phyloP scores from a whole-genome alignment of 1,140 invertebrate genomes.

The Diuraphis noxia region DNA sequence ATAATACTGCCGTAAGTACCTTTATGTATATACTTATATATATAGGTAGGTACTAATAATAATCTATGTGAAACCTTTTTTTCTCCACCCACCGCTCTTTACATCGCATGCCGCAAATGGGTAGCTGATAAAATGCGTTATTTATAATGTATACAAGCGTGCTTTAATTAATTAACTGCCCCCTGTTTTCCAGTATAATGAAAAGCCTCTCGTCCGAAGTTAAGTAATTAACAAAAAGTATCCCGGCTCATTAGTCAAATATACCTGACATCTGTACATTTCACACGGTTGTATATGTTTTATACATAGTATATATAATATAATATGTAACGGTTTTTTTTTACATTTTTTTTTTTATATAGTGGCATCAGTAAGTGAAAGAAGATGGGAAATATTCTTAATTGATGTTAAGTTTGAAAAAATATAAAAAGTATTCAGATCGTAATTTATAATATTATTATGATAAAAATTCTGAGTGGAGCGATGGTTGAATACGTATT shows the following conservation, averaged over 20 bases:
- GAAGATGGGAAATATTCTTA: not conserved
- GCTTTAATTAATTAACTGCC: conserved; percentile 50
- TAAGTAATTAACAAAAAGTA: conserved; percentile 52
- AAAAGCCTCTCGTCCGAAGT: conserved; percentile 49
- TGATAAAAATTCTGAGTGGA: not conserved
- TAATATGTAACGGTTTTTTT: not conserved
- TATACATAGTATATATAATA: not conserved
- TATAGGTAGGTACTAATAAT: conserved; percentile 14
- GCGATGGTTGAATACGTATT: not conserved
- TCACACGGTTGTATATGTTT: conserved; percentile 18
- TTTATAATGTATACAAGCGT: conserved; percentile 50
- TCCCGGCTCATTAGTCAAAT: conserved; percentile 48
- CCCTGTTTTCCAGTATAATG: conserved; percentile 32
- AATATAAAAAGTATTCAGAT: not conserved
- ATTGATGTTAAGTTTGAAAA: not conserved
- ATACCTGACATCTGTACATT: conserved; percentile 46
- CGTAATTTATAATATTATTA: not conserved
- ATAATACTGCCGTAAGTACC: not conserved
- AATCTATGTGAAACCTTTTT: conserved; percentile 38
- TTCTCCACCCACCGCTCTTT: not conserved
- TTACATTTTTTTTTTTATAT: not conserved
- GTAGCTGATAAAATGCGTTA: conserved; percentile 49
- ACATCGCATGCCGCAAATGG: not conserved
- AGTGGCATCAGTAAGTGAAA: not conserved
- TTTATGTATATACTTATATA: not conserved